Evolutionary conservation across 2,888 invertebrate genomes (phyloP), one percentile per base, ranked within the genome.

Genomic region (Ceramica pisi): DNA sequence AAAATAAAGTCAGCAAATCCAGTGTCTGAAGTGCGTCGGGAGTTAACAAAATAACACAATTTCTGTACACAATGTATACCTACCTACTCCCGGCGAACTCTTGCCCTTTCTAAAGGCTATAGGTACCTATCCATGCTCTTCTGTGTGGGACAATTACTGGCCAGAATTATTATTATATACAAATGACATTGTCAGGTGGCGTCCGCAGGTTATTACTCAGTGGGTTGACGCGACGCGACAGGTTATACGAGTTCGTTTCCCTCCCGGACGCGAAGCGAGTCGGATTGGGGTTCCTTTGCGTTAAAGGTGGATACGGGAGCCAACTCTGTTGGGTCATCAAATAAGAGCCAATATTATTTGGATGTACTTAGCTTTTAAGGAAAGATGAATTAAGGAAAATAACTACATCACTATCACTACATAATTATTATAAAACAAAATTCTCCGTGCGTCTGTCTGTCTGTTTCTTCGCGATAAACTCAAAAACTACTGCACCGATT

Each of bases 201-300:
- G 84, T 84, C 83, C 78, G 72, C 71, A 71, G 80, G 85, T 84
- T 86, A 90, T 91, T 88, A 91, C 88, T 90, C 90, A 90, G 75
- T 73, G 82, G 81, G 87, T 86, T 85, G 90, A 87, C 88, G 86
- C 84, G 90, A 87, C 87, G 83, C 85, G 74, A 78, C 78, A 88
- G 91, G 93, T 92, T 92, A 88, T 85, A 87, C 90, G 77, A 88
- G 93, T 92, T 91, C 88, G 86, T 90, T 91, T 90, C 90, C 89
- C 89, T 89, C 88, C 88, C 89, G 89, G 89, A 89, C 90, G 88
- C 80, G 72, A 89, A 90, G 92, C 92, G 71, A 86, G 90, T 90
- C 87, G 81, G 79, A 85, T 88, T 87, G 83, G 88, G 87, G 88
- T 78, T 86, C 89, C 83, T 38, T 66, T 4, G n/a, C 74, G 46